Conservation (phyloP, 1,140 invertebrate genomes). For the Goniozus legneri region DNA sequence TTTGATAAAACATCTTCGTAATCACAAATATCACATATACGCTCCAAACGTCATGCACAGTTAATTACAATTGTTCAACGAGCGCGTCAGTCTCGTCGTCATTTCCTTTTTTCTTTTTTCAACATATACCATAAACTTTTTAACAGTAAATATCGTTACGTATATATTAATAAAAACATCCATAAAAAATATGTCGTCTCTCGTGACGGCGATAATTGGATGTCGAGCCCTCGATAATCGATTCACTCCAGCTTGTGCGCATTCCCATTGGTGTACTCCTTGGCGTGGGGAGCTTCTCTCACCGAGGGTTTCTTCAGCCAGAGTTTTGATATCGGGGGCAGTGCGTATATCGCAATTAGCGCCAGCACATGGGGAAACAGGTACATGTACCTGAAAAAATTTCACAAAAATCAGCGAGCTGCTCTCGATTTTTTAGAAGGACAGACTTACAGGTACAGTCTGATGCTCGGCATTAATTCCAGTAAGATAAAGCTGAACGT, state of each 20-base stretch:
- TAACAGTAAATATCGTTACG: constrained; percentile 28
- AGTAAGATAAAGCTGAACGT: constrained; percentile 88
- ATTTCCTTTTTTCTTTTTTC: background rate
- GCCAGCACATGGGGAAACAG: constrained; percentile 61
- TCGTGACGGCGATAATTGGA: constrained; percentile 1
- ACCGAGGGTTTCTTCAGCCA: background rate
- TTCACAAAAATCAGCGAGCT: background rate
- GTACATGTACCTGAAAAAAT: constrained; percentile 53
- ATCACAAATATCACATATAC: too few relatives aligned
- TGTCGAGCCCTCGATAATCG: background rate
- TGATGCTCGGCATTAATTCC: constrained; percentile 68
- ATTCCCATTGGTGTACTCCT: constrained; percentile 24
- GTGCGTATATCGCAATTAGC: constrained; percentile 51
- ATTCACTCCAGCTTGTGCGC: constrained; percentile 25
- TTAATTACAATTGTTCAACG: too few relatives aligned
- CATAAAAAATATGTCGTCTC: constrained; percentile 30
- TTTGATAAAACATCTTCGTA: too few relatives aligned
- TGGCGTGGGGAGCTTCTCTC: constrained; percentile 11
- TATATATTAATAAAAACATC: constrained; percentile 23
- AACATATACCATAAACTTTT: constrained; percentile 11
- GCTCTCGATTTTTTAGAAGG: background rate
- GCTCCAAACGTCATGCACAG: too few relatives aligned
- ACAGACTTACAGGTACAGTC: constrained; percentile 62
- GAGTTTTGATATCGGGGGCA: constrained; percentile 18
- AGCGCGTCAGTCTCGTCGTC: too few relatives aligned